Evolutionary conservation across 2,888 invertebrate genomes (phyloP).

Genomic region (Scaptomyza flava): DNA sequence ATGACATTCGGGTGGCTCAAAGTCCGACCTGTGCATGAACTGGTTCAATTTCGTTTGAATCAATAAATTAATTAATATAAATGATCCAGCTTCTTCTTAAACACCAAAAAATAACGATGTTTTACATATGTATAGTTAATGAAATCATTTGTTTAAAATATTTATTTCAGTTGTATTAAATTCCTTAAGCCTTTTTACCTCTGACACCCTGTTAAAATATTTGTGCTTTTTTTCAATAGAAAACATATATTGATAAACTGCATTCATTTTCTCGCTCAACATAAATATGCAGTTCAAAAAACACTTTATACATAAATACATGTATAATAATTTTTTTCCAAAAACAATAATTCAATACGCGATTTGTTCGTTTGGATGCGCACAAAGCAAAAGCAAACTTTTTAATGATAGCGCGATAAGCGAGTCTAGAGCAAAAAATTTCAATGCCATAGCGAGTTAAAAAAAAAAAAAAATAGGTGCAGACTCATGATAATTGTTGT

Average conservation of each 20-base stretch:
- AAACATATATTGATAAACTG: slow-evolving; percentile 31
- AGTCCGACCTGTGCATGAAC: neutral
- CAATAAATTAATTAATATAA: neutral
- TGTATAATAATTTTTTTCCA: slow-evolving; percentile 21
- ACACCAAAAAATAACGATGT: neutral
- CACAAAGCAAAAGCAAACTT: slow-evolving; percentile 44
- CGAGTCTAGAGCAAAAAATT: slow-evolving; percentile 15
- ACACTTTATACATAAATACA: slow-evolving; percentile 24
- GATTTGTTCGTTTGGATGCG: slow-evolving; percentile 41
- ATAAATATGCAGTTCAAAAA: slow-evolving; percentile 34
- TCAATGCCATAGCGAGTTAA: neutral
- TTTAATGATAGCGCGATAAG: slow-evolving; percentile 62
- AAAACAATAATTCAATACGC: slow-evolving; percentile 35
- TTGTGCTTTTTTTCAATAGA: slow-evolving; percentile 1
- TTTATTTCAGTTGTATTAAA: neutral
- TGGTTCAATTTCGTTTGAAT: neutral
- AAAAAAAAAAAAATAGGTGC: slow-evolving; percentile 30
- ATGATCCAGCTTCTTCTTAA: neutral
- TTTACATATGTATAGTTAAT: too few relatives aligned
- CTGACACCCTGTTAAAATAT: neutral
- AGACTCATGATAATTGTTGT: slow-evolving; percentile 48
- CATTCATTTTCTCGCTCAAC: slow-evolving; percentile 53
- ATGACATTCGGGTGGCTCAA: slow-evolving; percentile 7
- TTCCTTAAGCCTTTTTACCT: neutral
- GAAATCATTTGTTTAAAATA: neutral